A percentile compares a stretch with the other conserved stretches of the same genome.
These are phyloP conservation scores for Sminthopsis crassicaudata DNA, from an alignment of 2,113 vertebrate species.

Conservation along the genomic window DNA sequence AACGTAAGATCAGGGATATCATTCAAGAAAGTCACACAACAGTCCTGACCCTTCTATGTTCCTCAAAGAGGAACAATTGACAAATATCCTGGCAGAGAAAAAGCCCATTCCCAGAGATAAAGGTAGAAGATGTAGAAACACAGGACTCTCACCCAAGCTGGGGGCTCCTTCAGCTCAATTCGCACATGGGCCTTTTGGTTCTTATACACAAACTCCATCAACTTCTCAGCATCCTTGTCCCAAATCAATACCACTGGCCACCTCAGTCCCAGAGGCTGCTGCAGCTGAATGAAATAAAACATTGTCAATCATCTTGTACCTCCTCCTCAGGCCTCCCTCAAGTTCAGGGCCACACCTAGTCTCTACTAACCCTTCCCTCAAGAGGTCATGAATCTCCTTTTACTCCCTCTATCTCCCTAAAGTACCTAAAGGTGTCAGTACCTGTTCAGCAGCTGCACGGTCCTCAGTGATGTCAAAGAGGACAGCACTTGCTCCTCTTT, in stretches of 20 bases:
- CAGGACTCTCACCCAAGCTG: constrained; percentile 88
- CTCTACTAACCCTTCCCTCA: accelerated
- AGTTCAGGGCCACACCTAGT: neutral
- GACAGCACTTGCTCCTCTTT: constrained; percentile 94
- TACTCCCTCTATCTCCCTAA: constrained; percentile 16
- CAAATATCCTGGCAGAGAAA: neutral
- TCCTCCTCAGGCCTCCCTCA: neutral
- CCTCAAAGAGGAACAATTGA: neutral
- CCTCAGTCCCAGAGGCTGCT: constrained; percentile 87
- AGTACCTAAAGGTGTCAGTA: constrained; percentile 69
- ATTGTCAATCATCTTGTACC: neutral
- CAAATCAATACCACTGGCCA: constrained; percentile 94
- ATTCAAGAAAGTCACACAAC: neutral
- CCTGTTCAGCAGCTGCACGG: constrained; percentile 91
- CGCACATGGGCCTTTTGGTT: constrained; percentile 94
- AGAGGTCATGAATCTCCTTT: neutral
- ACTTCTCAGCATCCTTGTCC: constrained; percentile 88
- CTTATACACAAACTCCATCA: constrained; percentile 98
- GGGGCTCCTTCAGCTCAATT: constrained; percentile 92
- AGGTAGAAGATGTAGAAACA: neutral
- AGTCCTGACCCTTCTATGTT: neutral
- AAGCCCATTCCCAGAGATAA: neutral
- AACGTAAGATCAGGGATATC: neutral
- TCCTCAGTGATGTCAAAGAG: constrained; percentile 97
- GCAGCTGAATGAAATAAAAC: constrained; percentile 84